phyloP scores from a whole-genome alignment of 2,113 vertebrate species.

The Pachyramphus minor region DNA sequence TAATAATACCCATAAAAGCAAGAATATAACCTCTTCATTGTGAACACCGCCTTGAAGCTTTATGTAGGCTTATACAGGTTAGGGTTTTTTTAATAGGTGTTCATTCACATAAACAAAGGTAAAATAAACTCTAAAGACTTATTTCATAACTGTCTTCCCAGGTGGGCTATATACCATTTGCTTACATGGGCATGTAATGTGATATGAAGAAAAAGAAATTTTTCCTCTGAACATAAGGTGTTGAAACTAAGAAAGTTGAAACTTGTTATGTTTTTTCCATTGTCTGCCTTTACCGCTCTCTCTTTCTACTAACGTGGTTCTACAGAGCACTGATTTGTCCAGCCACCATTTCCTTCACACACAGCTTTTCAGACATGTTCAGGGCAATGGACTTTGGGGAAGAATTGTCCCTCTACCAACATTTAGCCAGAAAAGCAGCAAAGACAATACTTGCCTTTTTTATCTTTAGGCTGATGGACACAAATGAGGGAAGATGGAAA shows the following conservation, averaged over 20 bases:
- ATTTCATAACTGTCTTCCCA: background rate
- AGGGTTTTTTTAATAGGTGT: background rate
- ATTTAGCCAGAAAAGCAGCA: background rate
- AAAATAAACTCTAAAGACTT: background rate
- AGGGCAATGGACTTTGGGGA: background rate
- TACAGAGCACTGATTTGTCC: background rate
- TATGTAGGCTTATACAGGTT: background rate
- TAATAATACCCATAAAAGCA: background rate
- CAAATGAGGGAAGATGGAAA: background rate
- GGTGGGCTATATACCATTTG: background rate
- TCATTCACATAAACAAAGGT: background rate
- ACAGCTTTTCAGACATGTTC: accelerated
- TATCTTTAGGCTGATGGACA: background rate
- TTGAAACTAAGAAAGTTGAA: no score
- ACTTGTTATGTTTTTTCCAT: background rate
- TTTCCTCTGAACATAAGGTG: background rate
- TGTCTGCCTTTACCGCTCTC: background rate
- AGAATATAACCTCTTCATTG: background rate
- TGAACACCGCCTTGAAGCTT: background rate
- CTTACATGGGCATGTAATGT: background rate
- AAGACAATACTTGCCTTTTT: background rate
- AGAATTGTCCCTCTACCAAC: background rate
- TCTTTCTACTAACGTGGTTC: background rate
- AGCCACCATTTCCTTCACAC: background rate
- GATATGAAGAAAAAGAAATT: background rate